phyloP scores from a whole-genome alignment of 2,888 invertebrate species.

The Nymphalis polychloros region DNA sequence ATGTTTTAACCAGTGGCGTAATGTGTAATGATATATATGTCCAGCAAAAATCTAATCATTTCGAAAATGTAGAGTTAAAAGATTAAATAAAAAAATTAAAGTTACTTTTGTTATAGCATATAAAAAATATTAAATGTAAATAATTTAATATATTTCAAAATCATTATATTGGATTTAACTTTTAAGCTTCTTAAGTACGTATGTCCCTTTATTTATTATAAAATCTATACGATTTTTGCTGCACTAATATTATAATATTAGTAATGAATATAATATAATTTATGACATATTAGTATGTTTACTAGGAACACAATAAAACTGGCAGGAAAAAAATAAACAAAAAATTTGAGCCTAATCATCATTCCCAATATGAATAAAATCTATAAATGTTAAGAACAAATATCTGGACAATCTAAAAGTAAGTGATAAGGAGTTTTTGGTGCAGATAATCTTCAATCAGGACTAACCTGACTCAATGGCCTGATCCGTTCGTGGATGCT shows the following conservation, averaged over 20 bases:
- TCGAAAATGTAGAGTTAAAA: neutral
- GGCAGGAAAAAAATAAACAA: constrained; percentile 2
- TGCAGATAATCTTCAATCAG: constrained; percentile 45
- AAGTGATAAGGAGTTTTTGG: neutral
- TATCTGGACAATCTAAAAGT: neutral
- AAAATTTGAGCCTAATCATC: neutral
- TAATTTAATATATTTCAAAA: no score
- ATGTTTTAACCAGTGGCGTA: neutral
- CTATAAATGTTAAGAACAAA: neutral
- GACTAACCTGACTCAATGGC: constrained; percentile 93
- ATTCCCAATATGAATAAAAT: neutral
- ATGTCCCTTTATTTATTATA: neutral
- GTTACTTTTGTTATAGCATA: no score
- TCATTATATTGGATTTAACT: no score
- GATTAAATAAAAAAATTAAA: neutral
- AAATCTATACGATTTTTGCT: constrained; percentile 1
- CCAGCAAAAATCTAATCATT: constrained; percentile 11
- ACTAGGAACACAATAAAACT: neutral
- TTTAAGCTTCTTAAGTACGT: no score
- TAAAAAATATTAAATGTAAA: no score
- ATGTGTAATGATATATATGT: neutral
- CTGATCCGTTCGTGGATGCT: constrained; percentile 94
- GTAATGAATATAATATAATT: neutral
- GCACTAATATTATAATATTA: neutral
- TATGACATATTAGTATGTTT: constrained; percentile 7